Base-by-base conservation (phyloP, 2,888 invertebrate species). In the Alloplasta piceator region DNA sequence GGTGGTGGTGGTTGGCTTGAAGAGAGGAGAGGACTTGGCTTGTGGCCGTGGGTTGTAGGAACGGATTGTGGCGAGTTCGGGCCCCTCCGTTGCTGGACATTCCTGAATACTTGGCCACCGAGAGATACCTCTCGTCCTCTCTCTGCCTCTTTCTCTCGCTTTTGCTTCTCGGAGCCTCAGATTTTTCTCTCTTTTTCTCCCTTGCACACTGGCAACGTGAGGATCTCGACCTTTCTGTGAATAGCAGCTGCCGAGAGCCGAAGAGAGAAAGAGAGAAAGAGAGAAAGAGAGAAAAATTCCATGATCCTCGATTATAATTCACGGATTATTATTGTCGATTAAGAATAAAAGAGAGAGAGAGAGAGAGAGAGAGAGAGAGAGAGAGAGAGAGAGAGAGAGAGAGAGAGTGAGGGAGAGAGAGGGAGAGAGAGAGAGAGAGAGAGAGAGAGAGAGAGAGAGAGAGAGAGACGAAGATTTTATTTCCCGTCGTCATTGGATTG, bases 11-110 rank as follows among this genome's bases (percentile, higher is more conserved):
- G 26, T 26, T 26, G 26, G 26, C 26, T n/a, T n/a, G n/a, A n/a
- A 26, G 26, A 26, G 26, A 26, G 26, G 26, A 26, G 26, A 26
- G 26, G 26, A 26, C 26, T 26, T 26, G 26, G 26, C 26, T 26
- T 26, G 26, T 52, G 71, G 76, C 72, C 72, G 74, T 67, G 56
- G 70, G 16, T 77, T 60, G 76, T 74, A 81, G 74, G 71, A 81
- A 78, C 81, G 81, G 66, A 81, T 81, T 77, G 81, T 46, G 66
- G 70, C 70, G 74, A 78, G 78, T 78, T 81, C 81, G 81, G 81
- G 81, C 77, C 78, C 81, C 81, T 81, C 70, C 74, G 81, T 81
- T 81, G 80, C 81, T 77, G 81, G 81, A 81, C 81, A 81, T 81
- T 81, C 81, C 81, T 81, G 74, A 74, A 81, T 81, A 81, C 81